phyloP scores from a whole-genome alignment of 2,888 invertebrate genomes.

The Oxyteleia sp. region DNA sequence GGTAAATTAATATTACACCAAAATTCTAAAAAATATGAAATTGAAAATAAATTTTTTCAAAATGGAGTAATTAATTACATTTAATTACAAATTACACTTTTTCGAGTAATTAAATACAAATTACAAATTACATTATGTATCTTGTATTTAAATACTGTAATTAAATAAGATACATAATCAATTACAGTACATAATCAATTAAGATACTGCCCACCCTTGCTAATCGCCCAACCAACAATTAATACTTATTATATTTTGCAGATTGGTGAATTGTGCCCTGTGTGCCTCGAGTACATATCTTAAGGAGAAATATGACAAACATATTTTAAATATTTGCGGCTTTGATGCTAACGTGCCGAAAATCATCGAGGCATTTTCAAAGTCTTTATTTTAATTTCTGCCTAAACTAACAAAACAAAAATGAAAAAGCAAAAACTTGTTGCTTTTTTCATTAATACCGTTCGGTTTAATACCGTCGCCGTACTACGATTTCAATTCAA shows the following conservation, averaged over 20 bases:
- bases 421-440: conserved; percentile 48
- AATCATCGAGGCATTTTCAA: conserved; percentile 90
- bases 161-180: too few species aligned
- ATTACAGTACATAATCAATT: too few species aligned
- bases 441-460: conserved; percentile 51
- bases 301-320: conserved; percentile 88
- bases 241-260: conserved; percentile 86
- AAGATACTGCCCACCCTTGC: too few species aligned
- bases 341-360: conserved; percentile 90
- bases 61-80: too few species aligned
- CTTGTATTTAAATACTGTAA: too few species aligned
- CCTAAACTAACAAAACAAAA: background rate
- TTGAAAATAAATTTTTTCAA: too few species aligned
- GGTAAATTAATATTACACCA: too few species aligned
- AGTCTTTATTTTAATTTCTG: conserved; percentile 82
- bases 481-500: conserved; percentile 37
- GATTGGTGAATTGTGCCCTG: conserved; percentile 90
- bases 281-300: conserved; percentile 88
- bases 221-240: too few species aligned
- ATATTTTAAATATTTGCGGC: conserved; percentile 90
- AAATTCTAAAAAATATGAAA: too few species aligned
- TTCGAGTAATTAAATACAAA: too few species aligned
- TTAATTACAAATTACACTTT: too few species aligned
- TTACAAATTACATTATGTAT: too few species aligned
- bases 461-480: conserved; percentile 31